These are phyloP conservation scores for Caenorhabditis auriculariae DNA, from an alignment of 2,888 invertebrate genomes.

Conservation along the genomic window DNA sequence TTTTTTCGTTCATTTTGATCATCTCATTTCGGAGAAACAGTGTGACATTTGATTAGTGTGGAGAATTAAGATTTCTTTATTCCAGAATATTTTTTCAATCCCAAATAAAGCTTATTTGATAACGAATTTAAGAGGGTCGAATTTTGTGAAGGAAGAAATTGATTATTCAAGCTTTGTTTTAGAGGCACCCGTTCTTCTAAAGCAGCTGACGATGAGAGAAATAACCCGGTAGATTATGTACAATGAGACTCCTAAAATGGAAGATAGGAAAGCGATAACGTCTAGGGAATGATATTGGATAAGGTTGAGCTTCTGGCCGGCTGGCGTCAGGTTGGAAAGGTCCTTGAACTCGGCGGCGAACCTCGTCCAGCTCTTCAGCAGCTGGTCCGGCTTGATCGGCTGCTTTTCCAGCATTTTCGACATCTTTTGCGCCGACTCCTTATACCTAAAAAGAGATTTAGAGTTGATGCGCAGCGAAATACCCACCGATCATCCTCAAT, in stretches of 20 bases:
- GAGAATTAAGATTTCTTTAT: too few relatives aligned
- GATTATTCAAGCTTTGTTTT: too few relatives aligned
- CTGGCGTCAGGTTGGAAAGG: slow-evolving; percentile 3
- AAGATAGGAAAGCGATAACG: slow-evolving; percentile 6
- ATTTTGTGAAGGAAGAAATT: too few relatives aligned
- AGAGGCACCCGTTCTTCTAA: too few relatives aligned
- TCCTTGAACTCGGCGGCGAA: slow-evolving; percentile 11
- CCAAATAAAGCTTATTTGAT: too few relatives aligned
- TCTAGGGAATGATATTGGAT: slow-evolving; percentile 10
- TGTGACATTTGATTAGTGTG: too few relatives aligned
- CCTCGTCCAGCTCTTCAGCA: slow-evolving; percentile 9
- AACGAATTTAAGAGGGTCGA: too few relatives aligned
- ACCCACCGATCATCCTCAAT: neutral
- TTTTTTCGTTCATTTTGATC: too few relatives aligned
- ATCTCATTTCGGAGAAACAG: too few relatives aligned
- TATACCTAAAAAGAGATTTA: neutral
- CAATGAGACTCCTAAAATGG: neutral
- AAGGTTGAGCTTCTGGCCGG: slow-evolving; percentile 2
- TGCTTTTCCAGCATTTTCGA: slow-evolving; percentile 1
- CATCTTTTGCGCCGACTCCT: neutral
- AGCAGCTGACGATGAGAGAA: too few relatives aligned
- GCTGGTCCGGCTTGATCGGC: slow-evolving; percentile 3
- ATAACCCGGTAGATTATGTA: neutral
- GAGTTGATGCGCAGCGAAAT: neutral
- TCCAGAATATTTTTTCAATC: too few relatives aligned